Base-by-base conservation (phyloP, 2,797 vertebrate species). In the Crenichthys baileyi region DNA sequence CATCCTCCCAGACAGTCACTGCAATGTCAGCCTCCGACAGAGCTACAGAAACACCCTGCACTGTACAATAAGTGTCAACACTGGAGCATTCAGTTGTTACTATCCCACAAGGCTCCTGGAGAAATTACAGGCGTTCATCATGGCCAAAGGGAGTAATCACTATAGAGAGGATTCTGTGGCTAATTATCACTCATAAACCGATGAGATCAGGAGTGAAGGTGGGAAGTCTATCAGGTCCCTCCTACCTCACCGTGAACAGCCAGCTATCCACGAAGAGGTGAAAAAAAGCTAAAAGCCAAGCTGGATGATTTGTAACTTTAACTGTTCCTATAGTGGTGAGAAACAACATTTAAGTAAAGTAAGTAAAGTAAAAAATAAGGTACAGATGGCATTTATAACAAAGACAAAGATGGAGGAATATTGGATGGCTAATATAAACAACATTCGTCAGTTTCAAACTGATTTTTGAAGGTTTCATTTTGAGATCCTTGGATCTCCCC, bases 401-500 rank as follows among this genome's bases (percentile, higher is more conserved):
- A 65, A 83, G 53, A 83, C 11, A 5, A 15, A 26, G 29, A 36
- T 63, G 12, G 26, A 13, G 26, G 9, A 36, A 58, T 18, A 46
- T 46, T 58, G 0, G 11, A 8, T 12, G 41, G 41, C 15, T 26
- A 36, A 79, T 56, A 70, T 56, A 72, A 85, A 79, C 72, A 48
- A 68, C 79, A 78, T 73, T 71, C 72, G 60, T 65, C 9, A 9
- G 20, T 44, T 29, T 36, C 18, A 80, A 73, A 78, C 44, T 60
- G 61, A 68, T 80, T 72, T 55, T 15, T 55, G 12, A 36, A 68
- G 70, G 79, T 83, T 84, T 87, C 87, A 70, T 89, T 92, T 91
- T 87, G 90, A 90, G 86, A 85, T 71, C 55, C 78, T 53, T 84
- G 90, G 87, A 87, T 92, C 85, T n/a, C 22, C 73, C 29, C 48